Evolutionary conservation across 2,888 invertebrate species (phyloP), one percentile per base, ranked within the genome.

Genomic region (Eupithecia subumbrata): DNA sequence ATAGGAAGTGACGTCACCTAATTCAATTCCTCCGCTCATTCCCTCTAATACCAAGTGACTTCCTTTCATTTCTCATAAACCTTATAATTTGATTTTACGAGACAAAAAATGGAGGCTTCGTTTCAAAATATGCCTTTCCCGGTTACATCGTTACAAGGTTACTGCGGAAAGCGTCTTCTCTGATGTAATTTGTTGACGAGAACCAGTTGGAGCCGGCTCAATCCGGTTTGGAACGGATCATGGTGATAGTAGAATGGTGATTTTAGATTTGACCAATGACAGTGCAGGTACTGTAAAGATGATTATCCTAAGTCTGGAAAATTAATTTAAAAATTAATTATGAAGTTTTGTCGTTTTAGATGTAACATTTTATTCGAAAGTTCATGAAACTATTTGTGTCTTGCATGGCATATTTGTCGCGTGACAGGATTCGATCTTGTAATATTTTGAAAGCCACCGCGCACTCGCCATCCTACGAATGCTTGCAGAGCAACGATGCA

Each of bases 161-260:
- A 79, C 78, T 70, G 77, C 72, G 72, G 69, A 76, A 74, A 79
- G 77, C 79, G 77, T 76, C 77, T 78, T 79, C 69, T 64, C 77
- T 80, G 80, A 78, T 76, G 81, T 79, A 80, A 81, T 82, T 82
- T 78, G 81, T 81, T 79, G 78, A 79, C 78, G 79, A 76, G 73
- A 78, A 80, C 81, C 78, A 74, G 80, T 79, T 78, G 72, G 73
- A 81, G 73, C 79, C 79, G 63, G 78, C 75, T 81, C 80, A 78
- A 80, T 80, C 79, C 69, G 72, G 45, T 14, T 16, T 71, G 5
- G 11, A 18, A 7, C 22, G 11, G 68, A 68, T 25, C 43, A 25
- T 52, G 25, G 40, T 8, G 25, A 25, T 60, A 5, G 22, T 72
- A 74, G 74, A 77, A 77, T 30, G 34, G 56, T 43, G 1, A 37